phyloP scores from a whole-genome alignment of 2,888 invertebrate genomes.

The Drosophila testacea region DNA sequence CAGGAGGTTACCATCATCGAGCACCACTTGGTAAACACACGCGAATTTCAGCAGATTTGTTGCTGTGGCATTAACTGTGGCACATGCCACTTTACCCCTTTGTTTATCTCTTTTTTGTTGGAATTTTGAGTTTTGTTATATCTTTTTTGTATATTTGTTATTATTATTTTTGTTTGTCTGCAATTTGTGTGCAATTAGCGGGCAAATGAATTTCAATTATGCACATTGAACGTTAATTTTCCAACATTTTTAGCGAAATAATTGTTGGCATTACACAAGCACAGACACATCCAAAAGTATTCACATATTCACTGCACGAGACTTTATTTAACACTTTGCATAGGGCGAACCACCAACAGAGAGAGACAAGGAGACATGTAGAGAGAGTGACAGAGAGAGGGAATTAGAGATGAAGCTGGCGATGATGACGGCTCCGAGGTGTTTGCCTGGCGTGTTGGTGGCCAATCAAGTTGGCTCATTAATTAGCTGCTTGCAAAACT shows the following conservation, averaged over 20 bases:
- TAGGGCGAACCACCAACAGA: slow-evolving; percentile 41
- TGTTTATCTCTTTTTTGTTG: slow-evolving; percentile 15
- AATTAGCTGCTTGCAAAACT: slow-evolving; percentile 67
- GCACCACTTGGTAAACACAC: slow-evolving; percentile 28
- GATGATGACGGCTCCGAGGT: slow-evolving; percentile 40
- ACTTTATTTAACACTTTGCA: slow-evolving; percentile 71
- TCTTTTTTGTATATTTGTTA: slow-evolving; percentile 20
- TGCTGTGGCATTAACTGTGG: slow-evolving; percentile 17
- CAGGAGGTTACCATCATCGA: slow-evolving; percentile 85
- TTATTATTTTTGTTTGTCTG: slow-evolving; percentile 31
- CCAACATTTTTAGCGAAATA: slow-evolving; percentile 65
- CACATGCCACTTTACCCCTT: slow-evolving; percentile 35
- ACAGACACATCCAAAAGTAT: slow-evolving; percentile 2
- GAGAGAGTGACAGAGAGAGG: background rate
- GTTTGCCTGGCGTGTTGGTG: slow-evolving; percentile 67
- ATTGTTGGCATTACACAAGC: slow-evolving; percentile 52
- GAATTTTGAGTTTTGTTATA: slow-evolving; percentile 27
- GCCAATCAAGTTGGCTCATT: slow-evolving; percentile 68
- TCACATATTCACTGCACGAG: slow-evolving; percentile 43
- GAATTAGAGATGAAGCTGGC: slow-evolving; percentile 9
- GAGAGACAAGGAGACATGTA: background rate
- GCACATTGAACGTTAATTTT: slow-evolving; percentile 77
- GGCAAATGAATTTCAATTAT: slow-evolving; percentile 74
- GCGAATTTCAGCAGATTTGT: slow-evolving; percentile 28
- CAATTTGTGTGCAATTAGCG: slow-evolving; percentile 74